phyloP scores from a whole-genome alignment of 1,140 invertebrate genomes.

The Chrysopa pallens region DNA sequence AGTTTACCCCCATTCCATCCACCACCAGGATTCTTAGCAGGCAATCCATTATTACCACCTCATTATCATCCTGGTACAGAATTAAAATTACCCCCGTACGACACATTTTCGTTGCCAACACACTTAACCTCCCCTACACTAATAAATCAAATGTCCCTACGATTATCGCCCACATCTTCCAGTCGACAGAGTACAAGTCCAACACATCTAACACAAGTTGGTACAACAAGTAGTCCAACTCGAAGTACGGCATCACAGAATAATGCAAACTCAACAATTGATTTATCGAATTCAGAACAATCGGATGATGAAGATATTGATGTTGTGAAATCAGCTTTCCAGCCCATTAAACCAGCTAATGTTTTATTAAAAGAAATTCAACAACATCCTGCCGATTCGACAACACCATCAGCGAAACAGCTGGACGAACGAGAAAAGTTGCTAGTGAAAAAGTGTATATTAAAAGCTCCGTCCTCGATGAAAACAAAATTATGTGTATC shows the following conservation, averaged over 20 bases:
- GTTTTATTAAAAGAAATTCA: constrained; percentile 21
- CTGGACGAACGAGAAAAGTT: constrained; percentile 26
- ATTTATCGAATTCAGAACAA: constrained; percentile 33
- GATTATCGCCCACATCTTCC: constrained; percentile 13
- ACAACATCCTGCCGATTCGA: constrained; percentile 30
- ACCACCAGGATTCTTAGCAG: constrained; percentile 10
- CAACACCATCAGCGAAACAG: constrained; percentile 9
- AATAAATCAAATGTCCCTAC: constrained; percentile 13
- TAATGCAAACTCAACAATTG: constrained; percentile 38
- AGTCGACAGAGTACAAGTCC: constrained; percentile 11
- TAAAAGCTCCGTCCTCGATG: constrained; percentile 38
- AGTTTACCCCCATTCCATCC: constrained; percentile 25
- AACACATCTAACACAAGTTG: background rate
- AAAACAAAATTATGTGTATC: constrained; percentile 22
- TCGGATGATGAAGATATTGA: constrained; percentile 47
- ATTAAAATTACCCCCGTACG: constrained; percentile 8
- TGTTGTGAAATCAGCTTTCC: constrained; percentile 57
- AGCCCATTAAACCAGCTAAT: constrained; percentile 32
- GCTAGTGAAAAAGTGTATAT: constrained; percentile 23
- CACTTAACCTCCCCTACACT: constrained; percentile 6
- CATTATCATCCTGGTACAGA: constrained; percentile 2
- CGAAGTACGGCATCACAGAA: constrained; percentile 29
- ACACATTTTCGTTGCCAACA: constrained; percentile 1
- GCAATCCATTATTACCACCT: constrained; percentile 3
- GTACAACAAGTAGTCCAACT: constrained; percentile 22